phyloP scores from a whole-genome alignment of 2,797 vertebrate species.

The Champsocephalus gunnari region DNA sequence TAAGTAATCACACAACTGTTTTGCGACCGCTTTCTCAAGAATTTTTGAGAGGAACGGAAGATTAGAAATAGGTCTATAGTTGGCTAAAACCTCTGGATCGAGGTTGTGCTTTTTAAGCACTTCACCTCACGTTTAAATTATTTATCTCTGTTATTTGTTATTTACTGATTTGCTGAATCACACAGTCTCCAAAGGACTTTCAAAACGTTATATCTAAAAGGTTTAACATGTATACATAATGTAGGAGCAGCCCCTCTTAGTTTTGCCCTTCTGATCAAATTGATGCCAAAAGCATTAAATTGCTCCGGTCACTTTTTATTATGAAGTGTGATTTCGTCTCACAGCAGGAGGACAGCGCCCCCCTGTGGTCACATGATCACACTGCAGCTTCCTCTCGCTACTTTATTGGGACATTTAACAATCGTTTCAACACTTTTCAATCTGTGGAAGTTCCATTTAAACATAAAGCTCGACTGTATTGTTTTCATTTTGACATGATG shows the following conservation, averaged over 20 bases:
- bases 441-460: neutral
- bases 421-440: no score
- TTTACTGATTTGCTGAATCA: neutral
- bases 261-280: neutral
- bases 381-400: slow-evolving; percentile 9
- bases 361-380: neutral
- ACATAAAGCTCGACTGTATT: neutral
- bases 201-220: no score
- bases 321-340: neutral
- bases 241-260: neutral
- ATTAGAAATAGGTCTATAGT: no score
- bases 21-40: no score
- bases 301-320: neutral
- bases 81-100: no score
- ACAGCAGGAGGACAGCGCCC: slow-evolving; percentile 3
- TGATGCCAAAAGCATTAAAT: neutral
- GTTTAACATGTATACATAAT: neutral
- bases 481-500: neutral
- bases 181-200: no score
- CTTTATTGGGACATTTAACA: no score
- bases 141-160: neutral
- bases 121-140: no score
- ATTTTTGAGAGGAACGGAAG: no score
- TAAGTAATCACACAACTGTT: no score
- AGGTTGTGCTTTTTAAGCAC: no score